phyloP scores from a whole-genome alignment of 2,113 vertebrate species.

The Cynocephalus volans region DNA sequence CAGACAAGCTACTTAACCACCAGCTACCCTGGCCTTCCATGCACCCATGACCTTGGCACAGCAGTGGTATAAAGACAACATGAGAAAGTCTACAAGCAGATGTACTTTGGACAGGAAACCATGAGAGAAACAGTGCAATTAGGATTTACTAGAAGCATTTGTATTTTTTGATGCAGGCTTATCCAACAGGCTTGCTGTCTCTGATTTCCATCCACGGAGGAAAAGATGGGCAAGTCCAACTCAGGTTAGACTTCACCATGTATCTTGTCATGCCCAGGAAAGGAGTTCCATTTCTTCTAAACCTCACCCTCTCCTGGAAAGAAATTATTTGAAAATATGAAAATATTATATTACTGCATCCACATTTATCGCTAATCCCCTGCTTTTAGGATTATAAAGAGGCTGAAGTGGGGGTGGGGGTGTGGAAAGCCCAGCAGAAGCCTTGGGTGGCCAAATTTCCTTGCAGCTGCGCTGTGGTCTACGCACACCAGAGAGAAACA shows the following conservation, averaged over 20 bases:
- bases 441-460: not conserved
- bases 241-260: fast-evolving
- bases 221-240: not conserved
- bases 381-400: not conserved
- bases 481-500: not conserved
- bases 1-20: not conserved
- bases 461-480: not conserved
- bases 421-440: not conserved
- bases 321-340: not conserved
- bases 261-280: too few species aligned
- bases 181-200: fast-evolving
- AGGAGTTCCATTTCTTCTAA: not conserved
- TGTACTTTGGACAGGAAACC: not conserved
- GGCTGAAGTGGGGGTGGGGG: not conserved
- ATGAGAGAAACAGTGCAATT: fast-evolving
- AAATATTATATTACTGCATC: not conserved
- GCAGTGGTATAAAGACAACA: not conserved
- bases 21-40: not conserved
- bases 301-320: not conserved
- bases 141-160: not conserved
- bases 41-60: not conserved
- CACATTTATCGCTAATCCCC: not conserved
- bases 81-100: not conserved
- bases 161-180: not conserved
- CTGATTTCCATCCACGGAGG: not conserved